Base-by-base conservation (phyloP, 2,888 invertebrate species). In the Meiosimyza decipiens region DNA sequence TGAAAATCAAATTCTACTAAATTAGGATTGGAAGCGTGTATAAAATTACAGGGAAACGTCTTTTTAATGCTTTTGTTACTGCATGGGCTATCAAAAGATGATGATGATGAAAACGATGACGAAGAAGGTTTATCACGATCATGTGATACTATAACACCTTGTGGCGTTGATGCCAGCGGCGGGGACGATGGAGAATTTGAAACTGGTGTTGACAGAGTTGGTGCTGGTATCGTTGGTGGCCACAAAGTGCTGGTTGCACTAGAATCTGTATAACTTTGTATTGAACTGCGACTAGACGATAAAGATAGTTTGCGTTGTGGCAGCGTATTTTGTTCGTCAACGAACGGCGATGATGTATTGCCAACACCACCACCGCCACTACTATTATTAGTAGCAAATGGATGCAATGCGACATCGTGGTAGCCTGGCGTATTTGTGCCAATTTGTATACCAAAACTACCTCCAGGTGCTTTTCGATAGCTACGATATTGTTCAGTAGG, bases 401-500 rank as follows among this genome's bases (percentile, higher is more conserved):
- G 76, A 22, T 76, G 75, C 18, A 77, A 72, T 22, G 71, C 2
- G 15, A 63, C 59, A 52, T 72, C 77, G 60, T 75, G 80, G 59
- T 84, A 85, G 12, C 85, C 83, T 3, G 85, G 82, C 1, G 86
- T 86, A 63, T 85, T 86, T 69, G 85, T 83, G 6, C 86, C 87
- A 16, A 87, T 87, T 81, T 85, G 87, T 77, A 81, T 84, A 77
- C 80, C 88, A 80, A 80, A 88, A 76, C 86, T 85, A 57, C 91
- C 89, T 15, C 91, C 89, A 50, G 90, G 89, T 73, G 90, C 91
- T 82, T 92, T 91, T 79, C 93, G 88, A 82, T 93, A 93, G 81
- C 93, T 94, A 77, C 93, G 89, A 87, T 92, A 94, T 82, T 94
- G 93, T 65, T 93, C 92, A 1, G 94, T 94, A 49, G 94, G 93